Evolutionary conservation across 1,140 invertebrate genomes (phyloP).

Genomic region (Trichonephila inaurata): DNA sequence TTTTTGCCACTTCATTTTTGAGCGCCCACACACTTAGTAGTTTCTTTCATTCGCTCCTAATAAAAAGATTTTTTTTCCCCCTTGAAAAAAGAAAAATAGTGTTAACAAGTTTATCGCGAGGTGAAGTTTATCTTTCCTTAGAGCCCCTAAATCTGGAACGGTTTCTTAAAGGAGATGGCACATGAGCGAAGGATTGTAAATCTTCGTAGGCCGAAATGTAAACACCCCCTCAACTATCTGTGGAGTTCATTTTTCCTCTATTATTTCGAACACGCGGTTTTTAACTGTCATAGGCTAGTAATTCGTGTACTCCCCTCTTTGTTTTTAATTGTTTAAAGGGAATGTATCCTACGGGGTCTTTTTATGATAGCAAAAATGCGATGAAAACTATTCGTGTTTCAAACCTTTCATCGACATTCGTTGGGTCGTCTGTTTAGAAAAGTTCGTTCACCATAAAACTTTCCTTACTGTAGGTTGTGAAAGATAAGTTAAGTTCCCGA

Average conservation of each 20-base stretch:
- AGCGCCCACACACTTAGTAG: not conserved
- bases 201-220: not conserved
- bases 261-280: not conserved
- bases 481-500: not conserved
- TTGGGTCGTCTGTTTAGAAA: not conserved
- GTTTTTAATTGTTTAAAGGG: not conserved
- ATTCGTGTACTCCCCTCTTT: not conserved
- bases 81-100: not conserved
- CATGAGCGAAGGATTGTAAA: conserved; percentile 5
- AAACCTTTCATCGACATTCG: not conserved
- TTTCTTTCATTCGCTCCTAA: not conserved
- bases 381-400: not conserved
- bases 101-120: not conserved
- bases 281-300: not conserved
- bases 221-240: not conserved
- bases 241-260: not conserved
- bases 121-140: conserved; percentile 28
- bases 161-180: not conserved
- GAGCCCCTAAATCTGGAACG: not conserved
- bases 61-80: not conserved
- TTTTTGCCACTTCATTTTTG: not conserved
- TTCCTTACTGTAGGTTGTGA: not conserved
- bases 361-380: conserved; percentile 7
- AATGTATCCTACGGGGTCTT: not conserved
- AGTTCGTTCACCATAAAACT: not conserved